Percentiles rank a stretch among this genome's conserved stretches.
Evolutionary conservation across 2,888 invertebrate genomes (phyloP).

Genomic region (Harpalus rubripes): DNA sequence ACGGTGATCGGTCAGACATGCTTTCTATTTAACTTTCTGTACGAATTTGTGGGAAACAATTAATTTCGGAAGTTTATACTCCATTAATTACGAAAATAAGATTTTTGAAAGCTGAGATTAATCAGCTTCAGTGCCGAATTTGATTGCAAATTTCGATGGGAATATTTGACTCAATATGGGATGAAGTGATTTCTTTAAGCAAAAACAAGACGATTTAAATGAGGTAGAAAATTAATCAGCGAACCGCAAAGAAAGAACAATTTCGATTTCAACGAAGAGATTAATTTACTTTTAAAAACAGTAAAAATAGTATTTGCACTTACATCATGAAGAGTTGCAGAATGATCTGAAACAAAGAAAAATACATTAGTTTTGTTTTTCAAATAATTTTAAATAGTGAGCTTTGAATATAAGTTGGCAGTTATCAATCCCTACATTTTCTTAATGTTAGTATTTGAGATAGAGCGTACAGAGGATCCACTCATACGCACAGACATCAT

Average conservation of each 20-base stretch:
- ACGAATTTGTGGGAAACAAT: slow-evolving; percentile 22
- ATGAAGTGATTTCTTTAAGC: background rate
- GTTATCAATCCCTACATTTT: too few species aligned
- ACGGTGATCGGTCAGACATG: background rate
- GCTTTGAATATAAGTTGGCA: too few species aligned
- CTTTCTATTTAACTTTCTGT: slow-evolving; percentile 25
- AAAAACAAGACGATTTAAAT: too few species aligned
- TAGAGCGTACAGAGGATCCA: too few species aligned
- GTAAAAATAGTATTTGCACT: background rate
- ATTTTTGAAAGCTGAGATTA: background rate
- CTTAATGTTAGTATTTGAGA: too few species aligned
- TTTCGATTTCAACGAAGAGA: too few species aligned
- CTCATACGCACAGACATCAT: too few species aligned
- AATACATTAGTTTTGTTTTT: background rate
- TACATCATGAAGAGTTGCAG: background rate
- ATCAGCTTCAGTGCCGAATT: too few species aligned
- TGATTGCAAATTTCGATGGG: background rate
- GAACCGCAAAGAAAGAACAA: too few species aligned
- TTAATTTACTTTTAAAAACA: too few species aligned
- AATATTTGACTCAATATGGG: background rate
- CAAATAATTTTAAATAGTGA: too few species aligned
- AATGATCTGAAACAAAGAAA: background rate
- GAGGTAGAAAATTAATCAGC: too few species aligned
- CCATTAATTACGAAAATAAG: slow-evolving; percentile 3
- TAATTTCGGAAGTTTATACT: slow-evolving; percentile 5